Evolutionary conservation across 1,140 invertebrate species (phyloP).

Genomic region (Capitella teleta): DNA sequence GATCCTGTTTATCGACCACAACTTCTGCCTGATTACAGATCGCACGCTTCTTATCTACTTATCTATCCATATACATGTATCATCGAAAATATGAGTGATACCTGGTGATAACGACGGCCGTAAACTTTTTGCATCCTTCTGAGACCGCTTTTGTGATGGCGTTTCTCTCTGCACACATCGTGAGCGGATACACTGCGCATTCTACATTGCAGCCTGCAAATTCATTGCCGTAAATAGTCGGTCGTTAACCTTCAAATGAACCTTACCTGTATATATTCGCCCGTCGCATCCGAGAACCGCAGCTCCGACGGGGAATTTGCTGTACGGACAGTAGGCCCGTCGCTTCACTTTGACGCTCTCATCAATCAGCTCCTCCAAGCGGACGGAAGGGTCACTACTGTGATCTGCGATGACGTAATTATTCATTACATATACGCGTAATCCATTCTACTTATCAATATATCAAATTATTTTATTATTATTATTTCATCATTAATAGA

Average conservation of each 20-base stretch:
- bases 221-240: neutral
- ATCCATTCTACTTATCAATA: too few relatives aligned
- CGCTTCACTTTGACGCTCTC: constrained; percentile 45
- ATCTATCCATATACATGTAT: too few relatives aligned
- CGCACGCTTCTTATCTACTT: too few relatives aligned
- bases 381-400: too few relatives aligned
- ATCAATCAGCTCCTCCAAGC: constrained; percentile 1
- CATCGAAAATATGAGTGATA: constrained; percentile 19
- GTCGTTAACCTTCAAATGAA: neutral
- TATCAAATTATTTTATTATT: too few relatives aligned
- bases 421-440: too few relatives aligned
- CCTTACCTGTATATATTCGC: constrained; percentile 35
- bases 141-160: constrained; percentile 77
- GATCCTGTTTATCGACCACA: too few relatives aligned
- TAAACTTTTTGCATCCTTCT: constrained; percentile 66
- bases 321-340: constrained; percentile 76
- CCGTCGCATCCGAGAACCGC: constrained; percentile 64
- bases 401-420: too few relatives aligned
- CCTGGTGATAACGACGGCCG: constrained; percentile 56
- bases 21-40: too few relatives aligned
- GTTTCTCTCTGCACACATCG: constrained; percentile 81
- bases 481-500: too few relatives aligned
- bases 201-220: constrained; percentile 77
- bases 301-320: constrained; percentile 82
- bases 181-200: constrained; percentile 66